Conservation (phyloP, 35 echinoderm and acorn worm species). For the Chiridota heheva region DNA sequence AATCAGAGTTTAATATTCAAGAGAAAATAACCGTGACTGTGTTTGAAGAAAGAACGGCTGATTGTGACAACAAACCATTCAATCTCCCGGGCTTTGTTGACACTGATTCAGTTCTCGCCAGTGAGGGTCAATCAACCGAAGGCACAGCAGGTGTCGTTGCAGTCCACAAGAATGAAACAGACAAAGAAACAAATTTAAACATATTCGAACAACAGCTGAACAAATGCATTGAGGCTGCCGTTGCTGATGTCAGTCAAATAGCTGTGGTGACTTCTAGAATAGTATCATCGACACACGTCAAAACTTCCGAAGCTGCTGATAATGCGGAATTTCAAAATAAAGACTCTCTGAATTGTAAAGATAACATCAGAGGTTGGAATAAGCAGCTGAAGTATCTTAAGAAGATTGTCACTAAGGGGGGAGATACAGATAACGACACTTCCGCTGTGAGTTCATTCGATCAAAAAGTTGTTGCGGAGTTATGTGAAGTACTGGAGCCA, state of each 20-base stretch:
- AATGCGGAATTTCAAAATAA: background rate
- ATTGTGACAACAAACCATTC: background rate
- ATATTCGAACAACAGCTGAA: constrained; percentile 28
- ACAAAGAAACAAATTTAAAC: too few species aligned
- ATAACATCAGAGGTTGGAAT: constrained; percentile 16
- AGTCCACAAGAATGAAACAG: too few species aligned
- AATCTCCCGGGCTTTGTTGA: constrained; percentile 24
- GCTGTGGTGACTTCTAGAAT: background rate
- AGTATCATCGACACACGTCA: background rate
- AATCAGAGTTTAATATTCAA: constrained; percentile 11
- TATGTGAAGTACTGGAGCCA: constrained; percentile 28
- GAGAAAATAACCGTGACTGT: constrained; percentile 23
- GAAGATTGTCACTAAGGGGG: background rate
- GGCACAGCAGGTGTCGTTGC: constrained; percentile 11
- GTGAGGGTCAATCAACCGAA: background rate
- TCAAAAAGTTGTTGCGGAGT: background rate
- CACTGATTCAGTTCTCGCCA: background rate
- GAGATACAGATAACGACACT: background rate
- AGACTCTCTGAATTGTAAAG: too few species aligned
- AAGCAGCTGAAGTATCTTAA: constrained; percentile 32
- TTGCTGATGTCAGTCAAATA: constrained; percentile 28
- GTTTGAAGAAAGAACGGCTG: constrained; percentile 4
- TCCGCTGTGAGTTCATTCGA: constrained; percentile 9
- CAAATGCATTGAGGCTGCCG: constrained; percentile 2
- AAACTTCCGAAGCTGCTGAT: background rate